These are phyloP conservation scores for Porites lobata DNA, from an alignment of 92 coral and sea anemone genomes.

Conservation along the genomic window DNA sequence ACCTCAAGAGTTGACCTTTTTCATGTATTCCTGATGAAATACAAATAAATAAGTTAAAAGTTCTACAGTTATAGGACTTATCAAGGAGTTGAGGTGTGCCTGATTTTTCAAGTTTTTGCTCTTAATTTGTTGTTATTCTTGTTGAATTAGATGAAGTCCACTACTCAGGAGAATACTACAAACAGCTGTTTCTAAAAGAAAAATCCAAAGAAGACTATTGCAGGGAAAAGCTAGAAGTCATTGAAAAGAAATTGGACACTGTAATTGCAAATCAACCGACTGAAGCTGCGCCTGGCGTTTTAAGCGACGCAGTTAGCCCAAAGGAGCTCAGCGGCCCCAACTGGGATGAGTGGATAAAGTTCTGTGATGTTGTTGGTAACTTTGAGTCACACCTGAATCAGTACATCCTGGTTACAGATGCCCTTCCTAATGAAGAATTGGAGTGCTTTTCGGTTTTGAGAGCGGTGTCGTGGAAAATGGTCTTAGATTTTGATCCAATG, in stretches of 20 bases:
- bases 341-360: constrained; percentile 85
- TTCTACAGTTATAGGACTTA: no score
- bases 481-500: constrained; percentile 83
- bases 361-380: constrained; percentile 55
- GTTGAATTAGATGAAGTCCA: constrained; percentile 11
- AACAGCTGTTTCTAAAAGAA: constrained; percentile 24
- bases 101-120: no score
- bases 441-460: constrained; percentile 73
- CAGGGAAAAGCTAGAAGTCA: constrained; percentile 12
- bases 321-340: constrained; percentile 47
- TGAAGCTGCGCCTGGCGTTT: neutral
- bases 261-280: constrained; percentile 1
- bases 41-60: no score
- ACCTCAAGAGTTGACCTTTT: no score
- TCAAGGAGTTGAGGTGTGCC: no score
- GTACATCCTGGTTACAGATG: constrained; percentile 84
- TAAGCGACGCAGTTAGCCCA: neutral
- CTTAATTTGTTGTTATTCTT: no score
- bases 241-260: constrained; percentile 9
- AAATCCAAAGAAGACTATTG: neutral
- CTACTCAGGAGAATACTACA: constrained; percentile 12
- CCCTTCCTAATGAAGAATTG: constrained; percentile 57
- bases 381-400: constrained; percentile 78
- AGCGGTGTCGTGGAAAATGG: constrained; percentile 89
- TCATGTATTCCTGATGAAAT: no score